Evolutionary conservation across 2,797 vertebrate genomes (phyloP).

Genomic region (Urophycis tenuis): DNA sequence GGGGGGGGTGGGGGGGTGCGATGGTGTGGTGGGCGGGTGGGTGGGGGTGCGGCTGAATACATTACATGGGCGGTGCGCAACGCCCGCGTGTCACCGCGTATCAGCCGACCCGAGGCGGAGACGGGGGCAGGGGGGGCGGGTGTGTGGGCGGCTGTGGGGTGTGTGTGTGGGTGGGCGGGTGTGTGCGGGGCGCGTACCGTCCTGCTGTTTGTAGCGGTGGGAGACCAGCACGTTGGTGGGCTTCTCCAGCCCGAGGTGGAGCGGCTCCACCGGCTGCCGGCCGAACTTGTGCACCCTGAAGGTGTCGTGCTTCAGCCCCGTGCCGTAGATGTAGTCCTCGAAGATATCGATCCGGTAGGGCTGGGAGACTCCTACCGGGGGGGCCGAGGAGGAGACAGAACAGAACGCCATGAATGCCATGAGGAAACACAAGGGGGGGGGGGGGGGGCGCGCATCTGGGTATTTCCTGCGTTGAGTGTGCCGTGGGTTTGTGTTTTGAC

Average conservation of each 20-base stretch:
- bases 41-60: background rate
- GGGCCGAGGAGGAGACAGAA: slow-evolving; percentile 34
- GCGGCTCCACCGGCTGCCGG: slow-evolving; percentile 75
- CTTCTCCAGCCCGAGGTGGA: slow-evolving; percentile 82
- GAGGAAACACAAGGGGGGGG: background rate
- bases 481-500: background rate
- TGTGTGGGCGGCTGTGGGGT: too few species aligned
- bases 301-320: slow-evolving; percentile 85
- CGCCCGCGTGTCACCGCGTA: too few species aligned
- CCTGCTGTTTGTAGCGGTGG: slow-evolving; percentile 91
- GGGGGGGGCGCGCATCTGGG: background rate
- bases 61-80: background rate
- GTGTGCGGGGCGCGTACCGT: too few species aligned
- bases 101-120: too few species aligned
- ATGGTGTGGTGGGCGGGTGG: background rate
- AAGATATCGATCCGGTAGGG: slow-evolving; percentile 95
- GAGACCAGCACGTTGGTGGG: slow-evolving; percentile 87
- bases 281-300: slow-evolving; percentile 94
- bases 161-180: too few species aligned
- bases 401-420: background rate
- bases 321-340: slow-evolving; percentile 96
- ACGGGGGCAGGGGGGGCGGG: too few species aligned
- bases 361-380: slow-evolving; percentile 81
- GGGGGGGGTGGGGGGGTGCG: background rate
- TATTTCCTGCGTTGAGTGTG: slow-evolving; percentile 12